Evolutionary conservation across 2,888 invertebrate genomes (phyloP).

Genomic region (Mycalesis mineus): DNA sequence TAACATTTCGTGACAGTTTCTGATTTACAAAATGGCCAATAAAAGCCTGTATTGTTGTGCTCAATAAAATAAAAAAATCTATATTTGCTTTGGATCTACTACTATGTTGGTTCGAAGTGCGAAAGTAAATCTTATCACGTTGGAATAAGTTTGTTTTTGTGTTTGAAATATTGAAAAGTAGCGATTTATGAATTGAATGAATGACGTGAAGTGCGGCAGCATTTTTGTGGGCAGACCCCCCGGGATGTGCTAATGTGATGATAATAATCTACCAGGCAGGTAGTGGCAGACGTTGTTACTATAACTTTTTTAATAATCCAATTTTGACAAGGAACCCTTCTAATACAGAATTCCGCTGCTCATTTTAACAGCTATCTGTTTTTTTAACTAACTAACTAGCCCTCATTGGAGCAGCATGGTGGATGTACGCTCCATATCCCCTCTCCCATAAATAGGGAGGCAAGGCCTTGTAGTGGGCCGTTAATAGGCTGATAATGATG

Average conservation of each 20-base stretch:
- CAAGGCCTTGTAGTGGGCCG: too few relatives aligned
- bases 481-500: too few relatives aligned
- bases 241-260: conserved; percentile 33
- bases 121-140: conserved; percentile 30
- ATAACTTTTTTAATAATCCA: background rate
- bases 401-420: too few relatives aligned
- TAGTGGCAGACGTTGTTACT: background rate
- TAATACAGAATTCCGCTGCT: too few relatives aligned
- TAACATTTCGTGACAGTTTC: conserved; percentile 64
- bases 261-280: conserved; percentile 17
- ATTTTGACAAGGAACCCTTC: too few relatives aligned
- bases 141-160: conserved; percentile 31
- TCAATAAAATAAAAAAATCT: conserved; percentile 52
- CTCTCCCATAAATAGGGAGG: too few relatives aligned
- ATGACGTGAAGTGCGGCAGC: conserved; percentile 45
- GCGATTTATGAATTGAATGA: conserved; percentile 37
- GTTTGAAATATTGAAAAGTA: conserved; percentile 14
- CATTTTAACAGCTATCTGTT: too few relatives aligned
- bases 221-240: conserved; percentile 50
- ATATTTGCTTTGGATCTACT: conserved; percentile 47
- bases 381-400: too few relatives aligned
- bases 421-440: too few relatives aligned
- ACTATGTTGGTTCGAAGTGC: background rate
- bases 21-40: conserved; percentile 70
- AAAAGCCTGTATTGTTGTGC: conserved; percentile 60